Conservation (phyloP, 2,888 invertebrate species). For the Pachymerium ferrugineum region DNA sequence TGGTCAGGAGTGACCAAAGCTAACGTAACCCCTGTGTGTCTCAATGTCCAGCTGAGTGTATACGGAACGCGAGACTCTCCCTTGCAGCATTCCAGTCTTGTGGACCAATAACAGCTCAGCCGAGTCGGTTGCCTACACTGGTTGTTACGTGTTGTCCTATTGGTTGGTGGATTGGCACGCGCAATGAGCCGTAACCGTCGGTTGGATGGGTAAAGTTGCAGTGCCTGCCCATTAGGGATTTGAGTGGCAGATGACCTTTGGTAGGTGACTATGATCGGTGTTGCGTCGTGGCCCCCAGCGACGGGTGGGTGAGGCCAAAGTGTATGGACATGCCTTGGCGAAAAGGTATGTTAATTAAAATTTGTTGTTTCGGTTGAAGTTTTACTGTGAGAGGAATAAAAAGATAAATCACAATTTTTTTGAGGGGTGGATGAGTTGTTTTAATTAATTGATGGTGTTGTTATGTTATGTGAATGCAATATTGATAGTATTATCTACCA, state of each 20-base stretch:
- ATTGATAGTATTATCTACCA: not conserved
- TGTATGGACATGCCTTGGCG: constrained; percentile 8
- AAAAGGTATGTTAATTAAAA: constrained; percentile 16
- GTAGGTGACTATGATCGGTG: constrained; percentile 3
- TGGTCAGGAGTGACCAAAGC: constrained; percentile 3
- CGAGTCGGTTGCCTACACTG: not conserved
- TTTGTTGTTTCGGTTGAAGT: not conserved
- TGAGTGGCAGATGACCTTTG: constrained; percentile 10
- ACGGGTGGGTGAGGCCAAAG: constrained; percentile 16
- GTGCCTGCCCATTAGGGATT: not conserved
- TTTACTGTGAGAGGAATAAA: not conserved
- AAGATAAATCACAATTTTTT: not conserved
- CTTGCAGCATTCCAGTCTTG: not conserved
- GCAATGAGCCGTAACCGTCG: not conserved
- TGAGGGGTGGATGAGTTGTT: not conserved
- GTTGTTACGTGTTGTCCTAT: not conserved
- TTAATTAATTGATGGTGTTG: not conserved
- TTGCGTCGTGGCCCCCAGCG: not conserved
- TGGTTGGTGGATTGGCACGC: not conserved
- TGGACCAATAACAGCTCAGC: not conserved
- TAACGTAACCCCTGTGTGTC: constrained; percentile 1
- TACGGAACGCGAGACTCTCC: constrained; percentile 1
- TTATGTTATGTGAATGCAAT: not conserved
- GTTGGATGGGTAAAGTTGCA: not conserved
- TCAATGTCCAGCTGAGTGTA: constrained; percentile 13